Percentiles rank a stretch among this genome's conserved stretches.
These are phyloP conservation scores for Cybosia mesomella DNA, from an alignment of 2,888 invertebrate genomes.

Conservation along the genomic window DNA sequence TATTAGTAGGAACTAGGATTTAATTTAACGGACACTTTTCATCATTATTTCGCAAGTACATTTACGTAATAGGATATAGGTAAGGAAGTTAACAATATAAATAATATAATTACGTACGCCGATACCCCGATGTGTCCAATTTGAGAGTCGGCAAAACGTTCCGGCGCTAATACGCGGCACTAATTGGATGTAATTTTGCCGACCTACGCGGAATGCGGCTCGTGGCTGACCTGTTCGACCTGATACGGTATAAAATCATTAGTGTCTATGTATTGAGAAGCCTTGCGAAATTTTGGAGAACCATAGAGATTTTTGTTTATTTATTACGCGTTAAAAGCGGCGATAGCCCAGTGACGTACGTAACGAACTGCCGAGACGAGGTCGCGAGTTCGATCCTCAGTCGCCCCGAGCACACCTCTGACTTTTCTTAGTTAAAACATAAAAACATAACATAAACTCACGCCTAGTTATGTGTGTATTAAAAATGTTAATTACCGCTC, in stretches of 20 bases:
- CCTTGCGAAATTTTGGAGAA: not conserved
- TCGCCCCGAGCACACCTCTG: too few species aligned
- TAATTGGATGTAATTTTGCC: slow-evolving; percentile 61
- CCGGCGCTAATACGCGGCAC: slow-evolving; percentile 46
- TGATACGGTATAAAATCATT: not conserved
- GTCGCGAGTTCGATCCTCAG: too few species aligned
- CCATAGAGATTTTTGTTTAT: not conserved
- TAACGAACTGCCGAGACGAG: too few species aligned
- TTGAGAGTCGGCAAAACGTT: slow-evolving; percentile 44
- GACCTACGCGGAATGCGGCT: slow-evolving; percentile 52
- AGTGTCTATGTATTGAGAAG: not conserved
- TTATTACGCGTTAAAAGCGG: too few species aligned
- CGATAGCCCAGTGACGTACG: too few species aligned
- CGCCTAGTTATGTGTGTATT: too few species aligned
- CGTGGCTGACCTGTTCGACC: slow-evolving; percentile 12
- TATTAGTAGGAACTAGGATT: too few species aligned
- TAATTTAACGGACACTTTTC: too few species aligned
- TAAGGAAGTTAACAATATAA: slow-evolving; percentile 57
- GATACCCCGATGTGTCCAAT: slow-evolving; percentile 44
- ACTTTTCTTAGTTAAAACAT: too few species aligned
- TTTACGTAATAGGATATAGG: not conserved
- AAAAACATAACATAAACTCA: too few species aligned
- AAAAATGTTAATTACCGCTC: too few species aligned
- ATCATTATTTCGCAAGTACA: not conserved
- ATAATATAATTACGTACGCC: slow-evolving; percentile 51